Evolutionary conservation across 2,113 vertebrate species (phyloP).

Genomic region (Mohoua ochrocephala): DNA sequence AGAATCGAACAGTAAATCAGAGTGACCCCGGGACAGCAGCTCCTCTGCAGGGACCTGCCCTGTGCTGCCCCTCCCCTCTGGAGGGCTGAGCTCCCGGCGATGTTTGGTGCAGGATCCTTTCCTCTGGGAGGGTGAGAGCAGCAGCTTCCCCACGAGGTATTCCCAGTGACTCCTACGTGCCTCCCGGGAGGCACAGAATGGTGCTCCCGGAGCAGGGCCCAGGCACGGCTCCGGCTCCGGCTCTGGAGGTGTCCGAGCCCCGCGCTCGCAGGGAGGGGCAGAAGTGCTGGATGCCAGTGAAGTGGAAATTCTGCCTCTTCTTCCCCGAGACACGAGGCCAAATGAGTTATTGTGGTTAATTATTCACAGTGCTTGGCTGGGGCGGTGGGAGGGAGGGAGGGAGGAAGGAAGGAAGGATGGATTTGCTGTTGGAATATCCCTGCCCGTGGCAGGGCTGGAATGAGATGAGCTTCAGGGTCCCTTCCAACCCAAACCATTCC

Average conservation of each 20-base stretch:
- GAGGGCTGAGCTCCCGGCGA: not conserved
- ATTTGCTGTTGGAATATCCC: not conserved
- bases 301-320: not conserved
- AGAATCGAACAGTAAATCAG: rapidly evolving
- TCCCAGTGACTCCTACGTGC: rapidly evolving
- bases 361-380: not conserved
- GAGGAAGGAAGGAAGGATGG: not conserved
- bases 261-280: not conserved
- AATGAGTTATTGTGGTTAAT: not conserved
- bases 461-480: not conserved
- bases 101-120: not conserved
- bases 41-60: not conserved
- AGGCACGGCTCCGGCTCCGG: not conserved
- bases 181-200: rapidly evolving
- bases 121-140: not conserved
- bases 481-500: not conserved
- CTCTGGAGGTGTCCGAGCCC: rapidly evolving
- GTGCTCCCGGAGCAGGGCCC: not conserved
- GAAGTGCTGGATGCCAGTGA: not conserved
- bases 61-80: not conserved
- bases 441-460: not conserved
- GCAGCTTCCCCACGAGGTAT: not conserved
- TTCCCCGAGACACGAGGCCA: not conserved
- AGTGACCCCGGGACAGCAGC: rapidly evolving
- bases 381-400: not conserved